Conservation (phyloP, 1,140 invertebrate species). For the Rhopalosiphum maidis region DNA sequence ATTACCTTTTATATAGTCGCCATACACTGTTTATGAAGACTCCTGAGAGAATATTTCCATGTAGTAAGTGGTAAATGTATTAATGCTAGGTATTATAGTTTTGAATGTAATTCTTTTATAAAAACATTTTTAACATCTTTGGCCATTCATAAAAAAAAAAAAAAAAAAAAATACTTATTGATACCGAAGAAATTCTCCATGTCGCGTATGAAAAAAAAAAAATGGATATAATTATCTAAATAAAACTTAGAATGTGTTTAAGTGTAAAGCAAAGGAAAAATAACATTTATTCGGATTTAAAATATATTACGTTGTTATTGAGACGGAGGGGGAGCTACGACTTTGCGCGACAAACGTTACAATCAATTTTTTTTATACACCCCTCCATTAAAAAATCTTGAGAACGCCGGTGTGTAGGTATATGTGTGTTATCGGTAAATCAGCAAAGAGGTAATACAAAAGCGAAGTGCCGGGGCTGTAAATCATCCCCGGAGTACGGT, state of each 20-base stretch:
- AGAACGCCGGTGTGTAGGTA: background rate
- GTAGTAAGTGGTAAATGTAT: background rate
- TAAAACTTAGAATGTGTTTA: background rate
- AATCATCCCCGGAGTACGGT: background rate
- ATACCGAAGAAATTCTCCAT: background rate
- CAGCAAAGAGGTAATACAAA: slow-evolving; percentile 5
- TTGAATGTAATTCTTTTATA: background rate
- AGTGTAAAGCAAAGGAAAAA: background rate
- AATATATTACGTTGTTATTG: background rate
- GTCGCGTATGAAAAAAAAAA: background rate
- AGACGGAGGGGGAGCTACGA: background rate
- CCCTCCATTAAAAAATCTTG: background rate
- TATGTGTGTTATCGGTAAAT: background rate
- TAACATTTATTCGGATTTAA: background rate
- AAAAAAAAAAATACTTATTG: background rate
- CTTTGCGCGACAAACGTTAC: background rate
- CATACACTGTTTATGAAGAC: background rate
- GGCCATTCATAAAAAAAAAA: too few relatives aligned
- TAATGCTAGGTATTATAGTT: background rate
- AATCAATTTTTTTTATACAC: background rate
- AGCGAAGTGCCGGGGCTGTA: background rate
- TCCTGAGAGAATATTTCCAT: background rate
- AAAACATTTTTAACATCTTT: background rate
- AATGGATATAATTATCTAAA: background rate
- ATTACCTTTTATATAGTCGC: background rate